Evolutionary conservation across 1,140 invertebrate species (phyloP).

Genomic region (Stenopsyche tienmushanensis): DNA sequence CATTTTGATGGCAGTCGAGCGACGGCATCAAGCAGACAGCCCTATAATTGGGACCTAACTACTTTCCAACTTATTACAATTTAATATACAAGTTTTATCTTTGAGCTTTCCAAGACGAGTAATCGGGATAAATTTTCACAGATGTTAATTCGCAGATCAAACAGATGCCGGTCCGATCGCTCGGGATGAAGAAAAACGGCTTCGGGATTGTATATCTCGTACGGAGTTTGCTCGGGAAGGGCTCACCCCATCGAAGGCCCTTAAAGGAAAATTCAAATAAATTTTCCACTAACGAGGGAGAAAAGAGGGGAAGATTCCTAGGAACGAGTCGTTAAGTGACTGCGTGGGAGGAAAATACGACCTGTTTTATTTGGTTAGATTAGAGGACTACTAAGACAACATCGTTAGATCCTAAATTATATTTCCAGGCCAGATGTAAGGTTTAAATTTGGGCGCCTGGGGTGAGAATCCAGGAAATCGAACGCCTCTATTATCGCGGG

Average conservation of each 20-base stretch:
- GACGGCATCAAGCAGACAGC: background rate
- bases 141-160: background rate
- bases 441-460: too few species aligned
- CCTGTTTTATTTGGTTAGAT: slow-evolving; percentile 1
- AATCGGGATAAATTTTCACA: background rate
- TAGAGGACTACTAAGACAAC: background rate
- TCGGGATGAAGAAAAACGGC: background rate
- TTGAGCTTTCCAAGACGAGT: background rate
- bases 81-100: too few species aligned
- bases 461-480: too few species aligned
- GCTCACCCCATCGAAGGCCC: background rate
- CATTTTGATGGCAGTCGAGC: too few species aligned
- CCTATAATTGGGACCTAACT: background rate
- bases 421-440: too few species aligned
- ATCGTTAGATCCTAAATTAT: background rate
- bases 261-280: background rate
- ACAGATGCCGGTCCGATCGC: background rate
- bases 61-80: too few species aligned
- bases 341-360: background rate
- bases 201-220: background rate
- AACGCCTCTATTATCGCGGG: too few species aligned
- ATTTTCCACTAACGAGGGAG: background rate
- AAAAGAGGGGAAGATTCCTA: background rate
- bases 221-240: too few species aligned
- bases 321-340: slow-evolving; percentile 6